phyloP scores from a whole-genome alignment of 2,113 vertebrate species.

The Ramphastos sulfuratus region DNA sequence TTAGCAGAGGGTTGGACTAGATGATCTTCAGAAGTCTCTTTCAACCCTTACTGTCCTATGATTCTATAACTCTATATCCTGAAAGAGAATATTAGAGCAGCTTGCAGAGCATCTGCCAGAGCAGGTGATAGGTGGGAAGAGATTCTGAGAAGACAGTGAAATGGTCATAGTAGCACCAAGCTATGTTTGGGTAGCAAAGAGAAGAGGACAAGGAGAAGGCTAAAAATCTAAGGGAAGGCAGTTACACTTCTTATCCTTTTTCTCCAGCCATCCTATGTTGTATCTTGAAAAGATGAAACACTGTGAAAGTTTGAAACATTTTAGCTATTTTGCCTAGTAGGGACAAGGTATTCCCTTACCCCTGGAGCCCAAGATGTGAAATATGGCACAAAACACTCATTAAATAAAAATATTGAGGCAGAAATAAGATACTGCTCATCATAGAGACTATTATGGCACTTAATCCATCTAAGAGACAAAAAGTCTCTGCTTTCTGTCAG shows the following conservation, averaged over 20 bases:
- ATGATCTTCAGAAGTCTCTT: too few species aligned
- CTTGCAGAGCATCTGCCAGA: background rate
- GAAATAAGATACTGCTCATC: background rate
- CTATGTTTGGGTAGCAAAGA: background rate
- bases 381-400: background rate
- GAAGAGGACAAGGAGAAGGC: rapidly evolving
- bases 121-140: background rate
- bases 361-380: background rate
- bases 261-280: background rate
- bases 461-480: background rate
- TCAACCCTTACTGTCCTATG: too few species aligned
- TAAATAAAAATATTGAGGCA: background rate
- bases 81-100: background rate
- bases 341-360: background rate
- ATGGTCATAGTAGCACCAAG: background rate
- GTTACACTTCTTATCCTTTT: background rate
- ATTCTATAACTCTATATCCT: background rate
- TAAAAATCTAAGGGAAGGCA: background rate
- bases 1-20: too few species aligned
- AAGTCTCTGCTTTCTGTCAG: background rate
- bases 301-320: background rate
- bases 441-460: background rate
- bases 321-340: background rate
- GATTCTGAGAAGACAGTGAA: background rate
- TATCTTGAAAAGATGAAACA: background rate